Evolutionary conservation across 2,113 vertebrate genomes (phyloP), one percentile per base, ranked within the genome.

Genomic region (Rhadina sibilatrix): DNA sequence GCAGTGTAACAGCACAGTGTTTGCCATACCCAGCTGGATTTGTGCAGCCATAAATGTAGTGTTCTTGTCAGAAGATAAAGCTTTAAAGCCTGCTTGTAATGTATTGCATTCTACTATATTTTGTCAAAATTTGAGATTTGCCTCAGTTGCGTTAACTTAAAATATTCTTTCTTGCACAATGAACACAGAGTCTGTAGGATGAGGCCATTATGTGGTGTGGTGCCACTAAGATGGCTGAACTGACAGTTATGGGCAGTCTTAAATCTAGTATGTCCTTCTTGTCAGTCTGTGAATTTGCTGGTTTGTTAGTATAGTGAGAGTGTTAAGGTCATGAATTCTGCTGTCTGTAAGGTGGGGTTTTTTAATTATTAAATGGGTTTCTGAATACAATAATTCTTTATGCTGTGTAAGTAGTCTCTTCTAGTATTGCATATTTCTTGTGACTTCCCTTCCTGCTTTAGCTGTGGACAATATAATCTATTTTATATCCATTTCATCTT

Each of bases 121-220:
- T 84, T 95, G 24, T 40, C 35, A 59, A 65, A 78, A 83, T 8
- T 2, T 35, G 47, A 54, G 25, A 25, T 47, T 78, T 71, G 13
- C 42, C 10, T 75, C 8, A 7, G 20, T 61, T 71, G 23, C 4
- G 3, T 64, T 77, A 30, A 28, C 9, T 46, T 35, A 22, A 66
- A 66, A 7, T 18, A 21, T 5, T 70, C 8, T 44, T 19, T 63
- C 21, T 86, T 52, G 28, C 16, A 11, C 15, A 7, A 3, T 25
- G 30, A 44, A 11, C 1, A 0, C 8, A 6, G 27, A 5, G 28
- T 28, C 40, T 82, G 35, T 38, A 64, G 49, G 38, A 33, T 59
- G 35, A 52, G 56, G 50, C 6, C 15, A 0, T 21, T 20, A 2
- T 0, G 1, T 56, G 56, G 33, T 56, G 37, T 6, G 1, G 12